Evolutionary conservation across 2,888 invertebrate species (phyloP), one percentile per base, ranked within the genome.

Genomic region (Chloroclysta siterata): DNA sequence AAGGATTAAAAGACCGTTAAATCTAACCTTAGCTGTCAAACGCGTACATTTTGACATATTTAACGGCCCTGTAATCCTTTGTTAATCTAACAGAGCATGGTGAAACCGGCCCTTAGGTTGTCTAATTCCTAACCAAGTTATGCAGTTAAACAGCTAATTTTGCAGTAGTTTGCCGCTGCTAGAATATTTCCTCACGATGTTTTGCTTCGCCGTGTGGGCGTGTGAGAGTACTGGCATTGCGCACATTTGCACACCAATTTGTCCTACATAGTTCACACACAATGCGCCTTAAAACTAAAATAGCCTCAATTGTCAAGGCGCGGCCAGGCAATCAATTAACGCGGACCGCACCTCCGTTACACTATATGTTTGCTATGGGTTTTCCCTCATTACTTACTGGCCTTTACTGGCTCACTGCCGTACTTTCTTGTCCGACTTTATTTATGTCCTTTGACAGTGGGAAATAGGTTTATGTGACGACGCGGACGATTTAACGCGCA

Each of bases 331-430:
- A 90, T 91, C 90, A 91, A 91, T 91, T 91, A 90, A 73, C 71
- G 61, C 66, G 51, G n/a, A 63, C 76, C 75, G 81, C 77, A 79
- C 72, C 84, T 79, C 74, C 78, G 88, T 87, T 83, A 89, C 84
- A 82, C 83, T 85, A 89, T 90, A 89, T 88, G 90, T 90, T 90
- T 90, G 83, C 84, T 68, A 73, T 81, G 78, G 78, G 77, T 74
- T 79, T 77, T 80, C 78, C 82, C 89, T 91, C 88, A 90, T 90
- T 91, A 89, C 90, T 91, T 88, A 89, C 88, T 86, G 83, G 80
- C 83, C 83, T 50, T 54, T 56, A 66, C 65, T 69, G 57, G 60
- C 66, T 65, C 61, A 68, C 78, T 73, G 77, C 76, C 80, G 76
- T 72, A 69, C 61, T 70, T 81, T 80, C 79, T 83, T 79, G 72